Evolutionary conservation across 2,113 vertebrate genomes (phyloP).

Genomic region (Origma solitaria): DNA sequence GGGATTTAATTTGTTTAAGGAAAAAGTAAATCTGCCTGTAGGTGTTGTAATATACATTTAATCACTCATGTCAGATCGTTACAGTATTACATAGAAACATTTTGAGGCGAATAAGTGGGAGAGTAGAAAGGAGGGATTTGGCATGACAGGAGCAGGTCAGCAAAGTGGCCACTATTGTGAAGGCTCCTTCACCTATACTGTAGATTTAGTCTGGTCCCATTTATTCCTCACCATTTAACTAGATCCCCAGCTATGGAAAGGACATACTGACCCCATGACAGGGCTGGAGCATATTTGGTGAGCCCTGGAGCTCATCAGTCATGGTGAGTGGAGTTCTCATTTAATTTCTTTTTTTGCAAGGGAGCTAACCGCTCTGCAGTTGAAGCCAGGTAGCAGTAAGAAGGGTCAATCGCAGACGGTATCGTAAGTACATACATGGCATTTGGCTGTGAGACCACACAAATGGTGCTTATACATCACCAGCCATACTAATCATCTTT

Average conservation of each 20-base stretch:
- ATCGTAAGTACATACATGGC: not conserved
- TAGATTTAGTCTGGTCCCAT: not conserved
- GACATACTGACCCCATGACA: not conserved
- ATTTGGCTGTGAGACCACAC: not conserved
- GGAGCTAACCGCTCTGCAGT: not conserved
- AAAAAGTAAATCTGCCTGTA: not conserved
- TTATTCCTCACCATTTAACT: not conserved
- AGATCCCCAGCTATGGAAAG: not conserved
- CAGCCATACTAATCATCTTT: not conserved
- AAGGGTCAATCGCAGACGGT: not conserved
- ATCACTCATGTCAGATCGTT: not conserved
- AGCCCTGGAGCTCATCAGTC: not conserved
- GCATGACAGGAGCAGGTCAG: not conserved
- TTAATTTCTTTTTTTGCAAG: not conserved
- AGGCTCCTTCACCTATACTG: not conserved
- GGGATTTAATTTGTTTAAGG: not conserved
- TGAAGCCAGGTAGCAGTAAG: not conserved
- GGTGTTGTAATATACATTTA: not conserved
- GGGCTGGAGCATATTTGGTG: not conserved
- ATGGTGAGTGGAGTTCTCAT: not conserved
- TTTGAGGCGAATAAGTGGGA: not conserved
- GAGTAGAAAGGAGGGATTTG: not conserved
- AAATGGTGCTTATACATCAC: not conserved
- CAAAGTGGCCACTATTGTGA: accelerated
- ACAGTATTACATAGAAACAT: not conserved